Evolutionary conservation across 2,797 vertebrate genomes (phyloP).

Genomic region (Rachycentron canadum): DNA sequence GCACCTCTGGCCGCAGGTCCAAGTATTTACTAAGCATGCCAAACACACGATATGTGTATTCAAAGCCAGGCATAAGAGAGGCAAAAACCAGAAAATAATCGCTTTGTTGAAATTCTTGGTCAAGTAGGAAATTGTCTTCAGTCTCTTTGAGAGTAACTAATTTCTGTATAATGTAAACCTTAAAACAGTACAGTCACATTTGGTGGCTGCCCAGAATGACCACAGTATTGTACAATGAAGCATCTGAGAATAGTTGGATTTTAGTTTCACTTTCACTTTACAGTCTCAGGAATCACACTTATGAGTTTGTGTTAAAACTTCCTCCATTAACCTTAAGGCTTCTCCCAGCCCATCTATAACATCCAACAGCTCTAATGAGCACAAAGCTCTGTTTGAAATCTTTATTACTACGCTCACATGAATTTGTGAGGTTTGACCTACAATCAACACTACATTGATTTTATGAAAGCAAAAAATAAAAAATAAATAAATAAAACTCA

Average conservation of each 20-base stretch:
- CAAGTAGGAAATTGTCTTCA: neutral
- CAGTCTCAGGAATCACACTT: neutral
- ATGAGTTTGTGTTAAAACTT: neutral
- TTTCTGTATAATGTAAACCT: neutral
- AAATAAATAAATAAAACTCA: neutral
- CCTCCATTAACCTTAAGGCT: neutral
- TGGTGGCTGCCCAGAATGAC: neutral
- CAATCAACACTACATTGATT: neutral
- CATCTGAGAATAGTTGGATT: neutral
- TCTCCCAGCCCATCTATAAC: neutral
- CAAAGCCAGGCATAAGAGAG: conserved; percentile 7
- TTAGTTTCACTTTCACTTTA: neutral
- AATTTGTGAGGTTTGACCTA: neutral
- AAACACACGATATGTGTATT: conserved; percentile 23
- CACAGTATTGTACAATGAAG: neutral
- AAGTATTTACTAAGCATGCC: conserved; percentile 30
- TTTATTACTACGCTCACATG: neutral
- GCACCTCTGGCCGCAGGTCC: conserved; percentile 28
- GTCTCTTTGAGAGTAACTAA: too few species aligned
- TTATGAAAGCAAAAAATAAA: neutral
- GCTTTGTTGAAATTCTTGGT: neutral
- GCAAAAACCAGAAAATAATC: conserved; percentile 1
- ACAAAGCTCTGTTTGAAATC: neutral
- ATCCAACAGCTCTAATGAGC: neutral
- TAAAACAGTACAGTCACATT: neutral